A percentile compares a stretch with the other conserved stretches of the same genome.
Evolutionary conservation across 2,797 vertebrate genomes (phyloP).

Genomic region (Ispidina picta): DNA sequence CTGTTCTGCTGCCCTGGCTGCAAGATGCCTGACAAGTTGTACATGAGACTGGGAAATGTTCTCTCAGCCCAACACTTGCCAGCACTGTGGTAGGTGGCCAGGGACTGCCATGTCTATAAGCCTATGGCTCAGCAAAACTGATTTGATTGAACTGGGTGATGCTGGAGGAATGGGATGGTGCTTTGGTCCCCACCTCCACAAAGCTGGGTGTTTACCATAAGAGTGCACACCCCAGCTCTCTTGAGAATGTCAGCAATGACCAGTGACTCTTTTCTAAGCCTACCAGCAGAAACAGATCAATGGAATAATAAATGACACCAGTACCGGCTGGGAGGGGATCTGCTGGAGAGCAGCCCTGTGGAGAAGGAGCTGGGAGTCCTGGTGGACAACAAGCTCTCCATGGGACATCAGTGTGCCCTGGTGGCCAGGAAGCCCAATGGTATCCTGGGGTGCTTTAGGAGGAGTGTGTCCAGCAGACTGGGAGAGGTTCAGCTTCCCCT

Average conservation of each 20-base stretch:
- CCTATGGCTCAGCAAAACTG: background rate
- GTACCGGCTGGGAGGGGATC: no score
- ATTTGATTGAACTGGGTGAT: background rate
- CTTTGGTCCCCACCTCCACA: background rate
- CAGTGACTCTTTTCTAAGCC: rapidly evolving
- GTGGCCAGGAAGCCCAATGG: no score
- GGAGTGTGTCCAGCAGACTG: no score
- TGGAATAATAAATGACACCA: no score
- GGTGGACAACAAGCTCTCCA: no score
- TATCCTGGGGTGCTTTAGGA: no score
- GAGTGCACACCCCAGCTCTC: background rate
- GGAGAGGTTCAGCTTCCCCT: no score
- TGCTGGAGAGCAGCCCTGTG: no score
- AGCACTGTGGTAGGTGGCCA: background rate
- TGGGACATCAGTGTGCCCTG: no score
- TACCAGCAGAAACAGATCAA: background rate
- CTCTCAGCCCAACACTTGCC: background rate
- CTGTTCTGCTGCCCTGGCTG: background rate
- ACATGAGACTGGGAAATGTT: background rate
- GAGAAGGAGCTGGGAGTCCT: no score
- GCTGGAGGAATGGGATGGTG: background rate
- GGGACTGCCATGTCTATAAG: background rate
- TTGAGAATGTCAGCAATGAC: background rate
- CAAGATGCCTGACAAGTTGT: background rate
- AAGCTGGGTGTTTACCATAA: background rate